Percentiles rank a stretch among this genome's conserved stretches.
Conservation (phyloP, 2,888 invertebrate genomes). For the Archips xylosteana region DNA sequence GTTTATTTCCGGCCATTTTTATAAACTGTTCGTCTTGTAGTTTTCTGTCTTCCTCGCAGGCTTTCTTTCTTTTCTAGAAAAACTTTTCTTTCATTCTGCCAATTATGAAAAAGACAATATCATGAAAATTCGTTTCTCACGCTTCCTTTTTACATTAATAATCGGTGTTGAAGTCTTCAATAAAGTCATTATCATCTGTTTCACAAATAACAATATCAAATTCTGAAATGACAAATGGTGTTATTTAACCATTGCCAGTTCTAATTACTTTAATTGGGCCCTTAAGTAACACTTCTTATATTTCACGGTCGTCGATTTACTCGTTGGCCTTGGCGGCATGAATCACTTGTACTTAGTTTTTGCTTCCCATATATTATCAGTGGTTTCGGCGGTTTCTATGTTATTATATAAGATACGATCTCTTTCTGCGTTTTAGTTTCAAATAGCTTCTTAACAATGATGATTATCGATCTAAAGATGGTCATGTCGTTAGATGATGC, state of each 20-base stretch:
- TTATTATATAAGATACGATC: constrained; percentile 39
- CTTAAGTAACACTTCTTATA: constrained; percentile 34
- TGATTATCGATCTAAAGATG: constrained; percentile 19
- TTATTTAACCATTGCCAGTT: constrained; percentile 29
- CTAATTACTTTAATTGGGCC: constrained; percentile 40
- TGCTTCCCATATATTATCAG: constrained; percentile 40
- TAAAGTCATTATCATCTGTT: neutral
- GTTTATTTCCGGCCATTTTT: neutral
- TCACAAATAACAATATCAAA: constrained; percentile 27
- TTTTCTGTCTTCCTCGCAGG: neutral
- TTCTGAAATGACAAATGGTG: constrained; percentile 33
- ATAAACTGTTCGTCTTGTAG: neutral
- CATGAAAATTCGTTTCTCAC: neutral
- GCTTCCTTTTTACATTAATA: neutral
- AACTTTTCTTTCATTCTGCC: no score
- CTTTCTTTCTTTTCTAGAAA: neutral
- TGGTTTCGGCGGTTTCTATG: constrained; percentile 31
- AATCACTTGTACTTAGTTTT: constrained; percentile 40
- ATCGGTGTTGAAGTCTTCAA: neutral
- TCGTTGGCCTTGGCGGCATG: constrained; percentile 35
- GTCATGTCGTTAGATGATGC: neutral
- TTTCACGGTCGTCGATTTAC: constrained; percentile 25
- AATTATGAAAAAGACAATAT: no score
- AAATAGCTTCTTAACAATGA: constrained; percentile 32
- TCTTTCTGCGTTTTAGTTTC: constrained; percentile 22